phyloP scores from a whole-genome alignment of 2,797 vertebrate species.

The Hydrocynus forskahlii region DNA sequence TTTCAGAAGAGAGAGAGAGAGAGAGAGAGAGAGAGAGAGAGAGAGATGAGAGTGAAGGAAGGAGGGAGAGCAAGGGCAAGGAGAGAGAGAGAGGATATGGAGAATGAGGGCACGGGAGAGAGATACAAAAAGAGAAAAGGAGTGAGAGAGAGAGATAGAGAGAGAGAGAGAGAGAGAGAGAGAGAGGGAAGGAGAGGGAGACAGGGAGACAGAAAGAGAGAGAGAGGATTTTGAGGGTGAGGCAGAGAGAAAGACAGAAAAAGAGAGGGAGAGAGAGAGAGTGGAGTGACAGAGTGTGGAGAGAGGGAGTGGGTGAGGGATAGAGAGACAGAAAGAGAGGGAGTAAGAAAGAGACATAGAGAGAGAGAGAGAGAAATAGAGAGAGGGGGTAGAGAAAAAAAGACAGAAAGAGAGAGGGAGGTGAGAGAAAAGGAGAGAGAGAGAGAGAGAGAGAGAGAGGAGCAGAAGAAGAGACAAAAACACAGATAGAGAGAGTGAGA shows the following conservation, averaged over 20 bases:
- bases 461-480: slow-evolving; percentile 17
- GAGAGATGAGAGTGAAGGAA: not conserved
- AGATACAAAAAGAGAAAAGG: not conserved
- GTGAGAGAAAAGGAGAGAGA: slow-evolving; percentile 9
- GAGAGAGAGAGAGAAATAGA: not conserved
- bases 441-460: not conserved
- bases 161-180: not conserved
- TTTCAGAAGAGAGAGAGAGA: slow-evolving; percentile 8
- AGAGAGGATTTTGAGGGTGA: too few relatives aligned
- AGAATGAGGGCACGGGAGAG: slow-evolving; percentile 22
- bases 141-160: not conserved
- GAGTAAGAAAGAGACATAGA: not conserved
- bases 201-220: too few relatives aligned
- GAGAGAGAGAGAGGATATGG: slow-evolving; percentile 25
- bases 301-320: too few relatives aligned
- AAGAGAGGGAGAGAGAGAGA: slow-evolving; percentile 24
- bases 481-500: slow-evolving; percentile 10
- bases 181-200: too few relatives aligned
- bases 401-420: slow-evolving; percentile 32
- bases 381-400: slow-evolving; percentile 22
- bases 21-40: slow-evolving; percentile 27
- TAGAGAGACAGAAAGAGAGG: not conserved
- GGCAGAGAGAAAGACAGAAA: not conserved
- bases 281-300: too few relatives aligned
- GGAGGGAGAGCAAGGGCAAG: not conserved